phyloP scores from a whole-genome alignment of 1,140 invertebrate species.

The Pararge aegeria region DNA sequence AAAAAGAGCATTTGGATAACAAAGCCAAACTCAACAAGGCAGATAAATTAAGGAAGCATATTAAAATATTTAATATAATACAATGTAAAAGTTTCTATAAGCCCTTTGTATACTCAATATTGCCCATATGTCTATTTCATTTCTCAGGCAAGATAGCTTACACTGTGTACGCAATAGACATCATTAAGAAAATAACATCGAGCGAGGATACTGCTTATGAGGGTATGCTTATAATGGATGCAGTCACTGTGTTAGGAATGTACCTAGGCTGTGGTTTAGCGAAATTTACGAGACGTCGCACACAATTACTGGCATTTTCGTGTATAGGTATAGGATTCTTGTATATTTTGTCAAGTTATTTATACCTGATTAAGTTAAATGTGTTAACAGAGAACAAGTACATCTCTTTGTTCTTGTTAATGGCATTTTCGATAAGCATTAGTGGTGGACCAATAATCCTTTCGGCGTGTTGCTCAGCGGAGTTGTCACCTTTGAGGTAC shows the following conservation, averaged over 20 bases:
- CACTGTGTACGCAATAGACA: constrained; percentile 36
- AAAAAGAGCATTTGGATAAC: constrained; percentile 14
- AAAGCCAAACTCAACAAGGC: constrained; percentile 18
- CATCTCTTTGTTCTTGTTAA: constrained; percentile 28
- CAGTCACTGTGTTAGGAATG: constrained; percentile 30
- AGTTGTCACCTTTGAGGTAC: not conserved
- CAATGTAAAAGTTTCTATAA: not conserved
- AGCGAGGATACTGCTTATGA: constrained; percentile 26
- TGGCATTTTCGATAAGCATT: constrained; percentile 26
- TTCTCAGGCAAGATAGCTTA: constrained; percentile 43
- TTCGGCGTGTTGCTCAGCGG: not conserved
- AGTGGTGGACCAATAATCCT: constrained; percentile 31
- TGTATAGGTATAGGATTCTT: constrained; percentile 29
- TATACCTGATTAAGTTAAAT: constrained; percentile 29
- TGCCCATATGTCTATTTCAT: constrained; percentile 29
- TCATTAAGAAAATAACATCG: constrained; percentile 37
- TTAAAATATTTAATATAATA: not conserved
- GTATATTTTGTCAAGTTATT: constrained; percentile 34
- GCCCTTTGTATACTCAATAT: not conserved
- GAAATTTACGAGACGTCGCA: constrained; percentile 28
- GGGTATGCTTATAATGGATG: constrained; percentile 41
- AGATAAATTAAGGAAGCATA: not conserved
- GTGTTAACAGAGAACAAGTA: constrained; percentile 30
- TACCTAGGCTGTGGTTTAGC: constrained; percentile 33
- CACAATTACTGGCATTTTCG: constrained; percentile 25